Base-by-base conservation (phyloP, 2,113 vertebrate species). In the Erythrocercus mccallii region DNA sequence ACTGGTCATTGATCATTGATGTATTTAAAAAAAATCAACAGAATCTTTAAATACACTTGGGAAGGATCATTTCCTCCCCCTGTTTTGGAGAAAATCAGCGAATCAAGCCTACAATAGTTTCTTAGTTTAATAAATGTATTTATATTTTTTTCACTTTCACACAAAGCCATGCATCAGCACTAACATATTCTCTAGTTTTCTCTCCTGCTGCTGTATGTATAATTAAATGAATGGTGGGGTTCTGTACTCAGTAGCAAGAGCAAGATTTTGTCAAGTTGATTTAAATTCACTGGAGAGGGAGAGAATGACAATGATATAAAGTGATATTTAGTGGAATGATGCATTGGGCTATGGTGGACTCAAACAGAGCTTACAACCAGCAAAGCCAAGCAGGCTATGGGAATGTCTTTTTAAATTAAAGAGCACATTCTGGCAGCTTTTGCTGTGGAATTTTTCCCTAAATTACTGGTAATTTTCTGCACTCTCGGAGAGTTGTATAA, bases 381-480 rank as follows among this genome's bases (percentile, higher is more conserved):
- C 68, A 97, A 80, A 97, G 96, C 96, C 78, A 97, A 92, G 48
- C 68, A 81, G 79, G 72, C 92, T 94, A 91, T 94, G 58, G 90
- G 93, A 97, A 96, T 91, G 92, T 90, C 65, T 95, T 94, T 96
- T 94, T 84, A 93, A 97, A 97, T 50, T 96, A 93, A 95, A 95
- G 81, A 96, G 62, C 53, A 92, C 47, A 66, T 96, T 96, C 86
- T 96, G 96, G 60, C 70, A 92, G 86, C 37, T 47, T 97, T 95
- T 37, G 6, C 95, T 94, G 94, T 37, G 84, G 91, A 96, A 88
- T 95, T 96, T 91, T 88, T 93, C 95, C 77, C 85, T 95, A 97
- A 97, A 98, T 97, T 96, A 96, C 82, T 33, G 27, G 95, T 79
- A 96, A 97, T 97, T 97, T 98, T 96, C 93, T 94, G 64, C 25